Conservation (phyloP, 2,113 vertebrate genomes). For the Platanista minor region DNA sequence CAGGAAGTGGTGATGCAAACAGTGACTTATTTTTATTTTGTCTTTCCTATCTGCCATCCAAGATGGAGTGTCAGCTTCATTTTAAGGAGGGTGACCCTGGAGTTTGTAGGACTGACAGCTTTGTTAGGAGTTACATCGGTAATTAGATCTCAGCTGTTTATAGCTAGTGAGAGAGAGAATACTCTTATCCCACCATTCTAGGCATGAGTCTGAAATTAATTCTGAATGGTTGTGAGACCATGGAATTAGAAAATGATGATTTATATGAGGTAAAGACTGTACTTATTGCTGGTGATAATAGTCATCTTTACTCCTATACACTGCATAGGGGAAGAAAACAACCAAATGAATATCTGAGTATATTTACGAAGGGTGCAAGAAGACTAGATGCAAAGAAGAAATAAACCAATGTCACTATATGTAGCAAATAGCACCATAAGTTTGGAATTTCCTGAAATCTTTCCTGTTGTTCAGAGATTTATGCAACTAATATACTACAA, state of each 20-base stretch:
- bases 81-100: neutral
- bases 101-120: neutral
- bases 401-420: neutral
- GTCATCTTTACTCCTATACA: neutral
- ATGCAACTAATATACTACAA: neutral
- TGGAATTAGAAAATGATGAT: neutral
- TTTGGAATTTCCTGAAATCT: neutral
- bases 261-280: neutral
- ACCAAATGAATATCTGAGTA: neutral
- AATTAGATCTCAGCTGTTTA: neutral
- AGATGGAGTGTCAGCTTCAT: neutral
- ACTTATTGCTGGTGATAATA: neutral
- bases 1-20: neutral
- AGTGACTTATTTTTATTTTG: neutral
- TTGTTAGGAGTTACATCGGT: neutral
- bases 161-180: neutral
- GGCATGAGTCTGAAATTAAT: constrained; percentile 11
- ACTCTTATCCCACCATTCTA: neutral
- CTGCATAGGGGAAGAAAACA: neutral
- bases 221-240: neutral
- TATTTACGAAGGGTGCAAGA: neutral
- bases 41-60: neutral
- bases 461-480: neutral
- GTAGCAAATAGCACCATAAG: neutral
- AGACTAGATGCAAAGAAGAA: neutral